Conservation (phyloP, 2,113 vertebrate genomes). For the Myxocyprinus asiaticus region DNA sequence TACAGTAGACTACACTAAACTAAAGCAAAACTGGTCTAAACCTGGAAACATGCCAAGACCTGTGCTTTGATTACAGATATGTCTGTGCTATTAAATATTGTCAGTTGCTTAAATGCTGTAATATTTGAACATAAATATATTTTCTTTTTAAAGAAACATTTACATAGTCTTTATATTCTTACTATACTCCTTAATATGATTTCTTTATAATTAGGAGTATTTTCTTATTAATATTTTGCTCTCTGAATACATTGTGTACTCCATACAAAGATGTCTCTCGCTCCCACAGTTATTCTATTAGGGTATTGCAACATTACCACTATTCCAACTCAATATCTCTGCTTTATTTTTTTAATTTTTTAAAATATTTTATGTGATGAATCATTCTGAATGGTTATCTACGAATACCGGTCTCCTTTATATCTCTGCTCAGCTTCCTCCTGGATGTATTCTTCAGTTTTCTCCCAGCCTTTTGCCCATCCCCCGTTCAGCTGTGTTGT, state of each 20-base stretch:
- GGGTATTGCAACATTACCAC: too few species aligned
- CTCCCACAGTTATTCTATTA: too few species aligned
- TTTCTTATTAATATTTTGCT: not conserved
- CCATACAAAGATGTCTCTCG: not conserved
- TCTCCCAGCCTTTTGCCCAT: conserved; percentile 95
- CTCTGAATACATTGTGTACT: conserved; percentile 19
- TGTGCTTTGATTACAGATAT: conserved; percentile 25
- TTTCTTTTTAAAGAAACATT: conserved; percentile 7
- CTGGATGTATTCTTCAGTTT: conserved; percentile 93
- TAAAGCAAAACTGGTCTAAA: conserved; percentile 19
- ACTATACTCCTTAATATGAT: conserved; percentile 61
- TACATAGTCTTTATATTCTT: conserved; percentile 10
- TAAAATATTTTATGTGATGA: not conserved
- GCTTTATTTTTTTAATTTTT: not conserved
- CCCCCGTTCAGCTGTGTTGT: conserved; percentile 90
- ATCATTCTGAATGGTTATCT: conserved; percentile 61
- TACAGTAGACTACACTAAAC: conserved; percentile 6
- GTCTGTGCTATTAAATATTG: conserved; percentile 57
- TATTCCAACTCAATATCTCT: conserved; percentile 42
- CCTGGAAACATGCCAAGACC: not conserved
- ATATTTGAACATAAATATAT: conserved; percentile 9
- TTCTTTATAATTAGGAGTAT: conserved; percentile 55
- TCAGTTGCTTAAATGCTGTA: conserved; percentile 72
- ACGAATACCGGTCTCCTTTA: conserved; percentile 85
- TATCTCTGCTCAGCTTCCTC: conserved; percentile 84